These are phyloP conservation scores for Platyscapa corneri DNA, from an alignment of 1,140 invertebrate genomes.

Conservation along the genomic window DNA sequence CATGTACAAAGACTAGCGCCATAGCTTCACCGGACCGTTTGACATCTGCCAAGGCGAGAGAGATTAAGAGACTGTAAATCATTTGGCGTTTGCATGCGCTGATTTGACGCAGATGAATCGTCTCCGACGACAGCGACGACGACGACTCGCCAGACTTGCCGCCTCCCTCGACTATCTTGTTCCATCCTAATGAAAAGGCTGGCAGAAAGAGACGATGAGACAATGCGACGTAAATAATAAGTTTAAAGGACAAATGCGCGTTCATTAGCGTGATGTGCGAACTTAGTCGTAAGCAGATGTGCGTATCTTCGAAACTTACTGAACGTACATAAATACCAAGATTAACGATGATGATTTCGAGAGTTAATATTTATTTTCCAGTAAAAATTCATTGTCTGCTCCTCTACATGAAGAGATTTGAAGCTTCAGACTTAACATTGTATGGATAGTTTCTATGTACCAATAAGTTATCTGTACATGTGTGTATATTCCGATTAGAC, in stretches of 20 bases:
- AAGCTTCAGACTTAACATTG: neutral
- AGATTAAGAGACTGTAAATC: conserved; percentile 41
- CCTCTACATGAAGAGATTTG: no score
- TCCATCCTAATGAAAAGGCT: conserved; percentile 21
- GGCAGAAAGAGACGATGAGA: neutral
- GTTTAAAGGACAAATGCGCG: conserved; percentile 36
- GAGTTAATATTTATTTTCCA: neutral
- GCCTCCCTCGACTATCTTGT: neutral
- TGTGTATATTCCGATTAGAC: no score
- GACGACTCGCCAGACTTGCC: neutral
- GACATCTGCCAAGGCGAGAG: neutral
- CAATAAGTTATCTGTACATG: no score
- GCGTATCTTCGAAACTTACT: neutral
- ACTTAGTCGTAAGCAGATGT: conserved; percentile 30
- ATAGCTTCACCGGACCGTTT: neutral
- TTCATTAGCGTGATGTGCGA: conserved; percentile 22
- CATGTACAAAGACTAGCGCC: neutral
- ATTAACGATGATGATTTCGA: neutral
- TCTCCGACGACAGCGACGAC: neutral
- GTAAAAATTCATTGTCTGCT: neutral
- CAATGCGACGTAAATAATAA: conserved; percentile 26
- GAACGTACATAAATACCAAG: neutral
- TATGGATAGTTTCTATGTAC: no score
- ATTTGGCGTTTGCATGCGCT: conserved; percentile 22
- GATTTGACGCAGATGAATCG: conserved; percentile 46